phyloP scores from a whole-genome alignment of 2,113 vertebrate genomes.

The Bufo bufo region DNA sequence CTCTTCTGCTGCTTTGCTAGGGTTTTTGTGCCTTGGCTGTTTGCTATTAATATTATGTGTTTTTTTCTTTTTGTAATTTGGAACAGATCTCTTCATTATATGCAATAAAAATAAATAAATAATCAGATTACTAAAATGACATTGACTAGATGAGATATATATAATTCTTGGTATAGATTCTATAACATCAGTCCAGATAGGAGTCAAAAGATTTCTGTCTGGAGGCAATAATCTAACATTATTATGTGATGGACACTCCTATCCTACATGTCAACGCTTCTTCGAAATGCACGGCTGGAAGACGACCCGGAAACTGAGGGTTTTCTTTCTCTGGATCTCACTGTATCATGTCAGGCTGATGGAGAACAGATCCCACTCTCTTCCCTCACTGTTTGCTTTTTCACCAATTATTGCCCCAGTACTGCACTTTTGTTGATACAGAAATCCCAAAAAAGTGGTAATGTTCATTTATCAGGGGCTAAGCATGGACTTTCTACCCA shows the following conservation, averaged over 20 bases:
- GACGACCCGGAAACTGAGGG: constrained; percentile 65
- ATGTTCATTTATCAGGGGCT: constrained; percentile 94
- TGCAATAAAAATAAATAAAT: no score
- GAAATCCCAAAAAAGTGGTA: constrained; percentile 88
- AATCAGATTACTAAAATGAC: no score
- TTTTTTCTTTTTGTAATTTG: no score
- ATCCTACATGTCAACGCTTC: not conserved
- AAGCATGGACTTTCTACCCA: constrained; percentile 77
- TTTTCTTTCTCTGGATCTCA: constrained; percentile 64
- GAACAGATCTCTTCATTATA: no score
- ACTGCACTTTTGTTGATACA: constrained; percentile 88
- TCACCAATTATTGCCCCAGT: constrained; percentile 88
- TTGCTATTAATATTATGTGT: no score
- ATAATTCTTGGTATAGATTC: not conserved
- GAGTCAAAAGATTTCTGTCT: not conserved
- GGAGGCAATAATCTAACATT: not conserved
- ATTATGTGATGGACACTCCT: not conserved
- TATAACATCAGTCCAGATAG: not conserved
- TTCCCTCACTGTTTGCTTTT: constrained; percentile 88
- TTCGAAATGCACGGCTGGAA: constrained; percentile 43
- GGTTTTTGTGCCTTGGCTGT: no score
- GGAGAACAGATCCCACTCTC: constrained; percentile 81
- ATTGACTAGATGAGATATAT: no score
- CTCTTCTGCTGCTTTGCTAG: no score
- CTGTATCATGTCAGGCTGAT: constrained; percentile 80